phyloP scores from a whole-genome alignment of 2,888 invertebrate species.

The Aricia artaxerxes region DNA sequence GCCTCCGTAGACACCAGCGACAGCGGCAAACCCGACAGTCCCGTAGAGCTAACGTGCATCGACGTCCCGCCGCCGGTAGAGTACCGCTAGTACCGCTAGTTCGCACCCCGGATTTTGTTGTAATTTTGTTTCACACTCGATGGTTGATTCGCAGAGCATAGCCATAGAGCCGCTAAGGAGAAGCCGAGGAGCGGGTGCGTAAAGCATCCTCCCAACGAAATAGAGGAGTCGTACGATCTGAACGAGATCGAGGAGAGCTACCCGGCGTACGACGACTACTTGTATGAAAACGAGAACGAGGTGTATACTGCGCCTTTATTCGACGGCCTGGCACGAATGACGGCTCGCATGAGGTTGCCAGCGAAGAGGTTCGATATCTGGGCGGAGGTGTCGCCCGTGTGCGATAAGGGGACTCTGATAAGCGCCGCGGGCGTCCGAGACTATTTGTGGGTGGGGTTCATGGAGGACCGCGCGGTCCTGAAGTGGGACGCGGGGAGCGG shows the following conservation, averaged over 20 bases:
- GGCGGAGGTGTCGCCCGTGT: constrained; percentile 71
- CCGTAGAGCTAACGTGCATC: constrained; percentile 67
- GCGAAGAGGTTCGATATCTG: constrained; percentile 72
- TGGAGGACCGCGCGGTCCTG: constrained; percentile 61
- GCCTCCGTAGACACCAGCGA: constrained; percentile 72
- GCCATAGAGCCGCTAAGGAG: constrained; percentile 45
- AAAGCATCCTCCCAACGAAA: constrained; percentile 48
- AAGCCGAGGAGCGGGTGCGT: constrained; percentile 40
- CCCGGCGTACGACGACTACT: constrained; percentile 56
- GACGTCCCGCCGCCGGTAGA: constrained; percentile 72
- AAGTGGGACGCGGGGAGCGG: constrained; percentile 72
- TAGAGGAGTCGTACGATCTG: constrained; percentile 49
- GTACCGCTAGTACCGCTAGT: constrained; percentile 63
- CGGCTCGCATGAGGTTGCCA: constrained; percentile 62
- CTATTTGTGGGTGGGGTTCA: constrained; percentile 72
- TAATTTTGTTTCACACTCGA: constrained; percentile 39
- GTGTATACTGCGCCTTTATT: constrained; percentile 67
- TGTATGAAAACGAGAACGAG: constrained; percentile 56
- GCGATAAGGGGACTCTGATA: constrained; percentile 64
- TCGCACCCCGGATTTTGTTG: constrained; percentile 37
- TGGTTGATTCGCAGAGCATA: constrained; percentile 65
- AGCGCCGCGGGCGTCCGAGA: constrained; percentile 69
- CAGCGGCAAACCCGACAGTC: constrained; percentile 73
- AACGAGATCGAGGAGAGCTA: constrained; percentile 62
- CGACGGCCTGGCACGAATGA: constrained; percentile 66